Base-by-base conservation (phyloP, 2,888 invertebrate genomes). In the Ormyrus labotus region DNA sequence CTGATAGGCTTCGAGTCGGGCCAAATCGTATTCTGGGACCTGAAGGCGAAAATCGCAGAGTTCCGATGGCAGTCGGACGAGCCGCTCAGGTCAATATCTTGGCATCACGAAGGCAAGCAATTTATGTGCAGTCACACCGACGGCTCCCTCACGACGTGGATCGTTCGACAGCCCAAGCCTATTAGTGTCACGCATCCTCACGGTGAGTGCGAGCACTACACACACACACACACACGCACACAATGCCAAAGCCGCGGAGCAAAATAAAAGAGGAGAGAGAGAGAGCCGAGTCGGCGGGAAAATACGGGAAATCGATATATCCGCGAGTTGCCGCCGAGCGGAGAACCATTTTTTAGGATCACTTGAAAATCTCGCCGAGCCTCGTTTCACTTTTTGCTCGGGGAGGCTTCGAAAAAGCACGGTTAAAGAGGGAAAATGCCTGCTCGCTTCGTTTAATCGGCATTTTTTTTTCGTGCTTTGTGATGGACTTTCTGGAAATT, bases 21-120 rank as follows among this genome's bases (percentile, higher is more conserved):
- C 45, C 95, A 96, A 88, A 94, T 99, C 86, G 98, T 97, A 68
- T 93, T 98, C 86, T 99, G 99, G 99, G 99, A 99, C 93, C 93
- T 99, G 89, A 95, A 95, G 87, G 94, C 93, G 87, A 96, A 96
- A 91, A 92, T 92, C 85, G 97, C 96, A 60, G 99, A 99, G 89
- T 94, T 95, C 92, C 94, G 98, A 89, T 96, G 95, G 92, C 93
- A 94, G 87, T 93, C 95, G 76, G 92, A 93, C 48, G 96, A 96
- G 90, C 94, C 94, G 74, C 92, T 98, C 85, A 94, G 96, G 88
- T 97, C 98, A 75, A 94, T 98, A 87, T 94, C 97, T 83, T 99
- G 99, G 99, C 98, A 99, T 91, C 95, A 96, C 92, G 99, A 99
- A 92, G 99, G 99, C 84, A 98, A 98, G 92, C 96, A 97, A 92